Evolutionary conservation across 1,140 invertebrate genomes (phyloP), one percentile per base, ranked within the genome.

Genomic region (Rhopalosiphum padi): DNA sequence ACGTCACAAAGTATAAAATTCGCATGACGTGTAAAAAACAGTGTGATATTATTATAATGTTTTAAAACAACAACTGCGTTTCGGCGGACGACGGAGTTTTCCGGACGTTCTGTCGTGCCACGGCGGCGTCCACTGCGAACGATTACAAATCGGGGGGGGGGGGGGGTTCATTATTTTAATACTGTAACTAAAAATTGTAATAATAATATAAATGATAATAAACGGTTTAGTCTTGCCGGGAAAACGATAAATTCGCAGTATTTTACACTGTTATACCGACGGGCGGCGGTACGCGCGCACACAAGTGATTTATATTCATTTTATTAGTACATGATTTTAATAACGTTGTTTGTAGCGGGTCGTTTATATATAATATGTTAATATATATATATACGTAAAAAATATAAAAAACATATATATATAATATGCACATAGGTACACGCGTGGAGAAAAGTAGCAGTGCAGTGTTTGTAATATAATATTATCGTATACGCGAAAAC

Each of bases 241-340:
- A 77, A 77, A 77, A 77, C 60, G 30, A n/a, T 77, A n/a, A 77
- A n/a, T 77, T 77, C n/a, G 9, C 30, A 68, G 60, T 68, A n/a
- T n/a, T 68, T 68, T 68, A 18, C 60, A n/a, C 60, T 6, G 60
- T n/a, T n/a, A n/a, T 7, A 37, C 37, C 25, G 15, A 0, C 60
- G 60, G 60, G 60, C n/a, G 60, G 60, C n/a, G 53, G 53, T 30
- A 35, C 4, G 15, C 60, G 5, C 60, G 9, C 60, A 30, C 60
- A 41, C 41, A 41, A 41, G 30, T 77, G 60, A 77, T n/a, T 77
- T 77, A n/a, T 77, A 77, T 77, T n/a, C 30, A 77, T 77, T 77
- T 77, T 77, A 35, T 77, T n/a, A 77, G n/a, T n/a, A 77, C 60
- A 77, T n/a, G 60, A 77, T 77, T 77, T 77, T 77, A 77, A 77